Evolutionary conservation across 2,113 vertebrate genomes (phyloP).

Genomic region (Myanophis thanlyinensis): DNA sequence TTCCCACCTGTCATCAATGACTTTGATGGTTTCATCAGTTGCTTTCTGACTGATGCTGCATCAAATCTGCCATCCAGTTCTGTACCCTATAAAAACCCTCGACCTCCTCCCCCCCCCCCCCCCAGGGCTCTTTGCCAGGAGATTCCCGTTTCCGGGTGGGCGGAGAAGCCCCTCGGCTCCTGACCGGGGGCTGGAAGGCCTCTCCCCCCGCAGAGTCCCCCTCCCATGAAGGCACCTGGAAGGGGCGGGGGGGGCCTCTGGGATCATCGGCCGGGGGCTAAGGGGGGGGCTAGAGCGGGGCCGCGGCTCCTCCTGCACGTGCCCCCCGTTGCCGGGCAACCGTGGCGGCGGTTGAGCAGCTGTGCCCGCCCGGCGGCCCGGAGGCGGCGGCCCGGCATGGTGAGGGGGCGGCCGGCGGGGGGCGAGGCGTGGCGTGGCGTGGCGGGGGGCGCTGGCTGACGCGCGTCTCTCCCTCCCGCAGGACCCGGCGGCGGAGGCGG

Average conservation of each 20-base stretch:
- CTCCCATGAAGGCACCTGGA: background rate
- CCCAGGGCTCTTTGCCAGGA: background rate
- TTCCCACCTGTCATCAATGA: background rate
- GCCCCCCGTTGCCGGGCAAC: background rate
- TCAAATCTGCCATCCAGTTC: background rate
- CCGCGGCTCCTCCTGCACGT: background rate
- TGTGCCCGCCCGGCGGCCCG: background rate
- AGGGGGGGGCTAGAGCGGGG: background rate
- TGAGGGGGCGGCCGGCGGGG: background rate
- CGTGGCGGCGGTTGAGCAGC: background rate
- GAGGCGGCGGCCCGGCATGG: background rate
- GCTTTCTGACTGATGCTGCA: background rate
- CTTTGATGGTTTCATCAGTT: background rate
- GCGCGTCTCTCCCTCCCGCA: slow-evolving; percentile 30
- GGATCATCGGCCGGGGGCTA: background rate
- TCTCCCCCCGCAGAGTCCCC: too few species aligned
- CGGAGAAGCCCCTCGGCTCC: too few species aligned
- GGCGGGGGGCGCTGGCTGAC: background rate
- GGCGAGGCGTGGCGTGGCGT: background rate
- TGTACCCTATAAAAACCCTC: background rate
- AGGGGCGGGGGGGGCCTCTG: background rate
- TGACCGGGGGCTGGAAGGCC: background rate
- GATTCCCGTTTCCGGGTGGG: background rate
- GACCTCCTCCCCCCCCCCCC: background rate
- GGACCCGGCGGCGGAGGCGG: slow-evolving; percentile 21